These are phyloP conservation scores for Coregonus sp. DNA, from an alignment of 2,797 vertebrate species.

Conservation along the genomic window DNA sequence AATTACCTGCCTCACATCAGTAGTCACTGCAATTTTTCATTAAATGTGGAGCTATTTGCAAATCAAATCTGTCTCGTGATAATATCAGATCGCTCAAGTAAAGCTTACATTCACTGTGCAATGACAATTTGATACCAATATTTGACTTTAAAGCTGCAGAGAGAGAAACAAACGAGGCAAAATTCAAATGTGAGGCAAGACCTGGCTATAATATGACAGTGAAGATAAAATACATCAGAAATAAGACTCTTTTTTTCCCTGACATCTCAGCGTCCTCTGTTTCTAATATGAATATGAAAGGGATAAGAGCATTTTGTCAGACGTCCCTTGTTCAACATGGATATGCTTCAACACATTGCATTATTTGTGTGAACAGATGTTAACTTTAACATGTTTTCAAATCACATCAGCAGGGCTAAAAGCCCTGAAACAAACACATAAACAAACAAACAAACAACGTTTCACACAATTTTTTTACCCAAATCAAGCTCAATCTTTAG, in stretches of 20 bases:
- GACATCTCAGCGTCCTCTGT: constrained; percentile 31
- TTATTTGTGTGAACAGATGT: constrained; percentile 39
- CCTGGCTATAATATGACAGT: neutral
- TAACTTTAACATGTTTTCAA: neutral
- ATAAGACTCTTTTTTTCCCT: constrained; percentile 14
- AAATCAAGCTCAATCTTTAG: constrained; percentile 64
- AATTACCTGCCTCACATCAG: constrained; percentile 4
- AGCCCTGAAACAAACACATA: constrained; percentile 39
- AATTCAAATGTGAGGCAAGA: neutral
- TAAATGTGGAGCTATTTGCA: constrained; percentile 27
- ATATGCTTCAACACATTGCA: constrained; percentile 20
- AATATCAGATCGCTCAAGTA: constrained; percentile 27
- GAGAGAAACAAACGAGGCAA: neutral
- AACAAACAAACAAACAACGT: constrained; percentile 30
- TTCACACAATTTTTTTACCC: constrained; percentile 5
- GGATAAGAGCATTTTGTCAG: constrained; percentile 1
- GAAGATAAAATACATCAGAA: constrained; percentile 18
- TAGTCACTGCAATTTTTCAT: constrained; percentile 30
- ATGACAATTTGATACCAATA: constrained; percentile 18
- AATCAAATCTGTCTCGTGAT: constrained; percentile 32
- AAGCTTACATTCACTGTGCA: constrained; percentile 40
- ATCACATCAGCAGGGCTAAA: constrained; percentile 30
- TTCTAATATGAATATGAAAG: constrained; percentile 21
- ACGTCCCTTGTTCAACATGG: constrained; percentile 24
- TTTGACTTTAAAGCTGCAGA: constrained; percentile 9